Base-by-base conservation (phyloP, 2,113 vertebrate genomes). In the Sinocyclocheilus anshuiensis region DNA sequence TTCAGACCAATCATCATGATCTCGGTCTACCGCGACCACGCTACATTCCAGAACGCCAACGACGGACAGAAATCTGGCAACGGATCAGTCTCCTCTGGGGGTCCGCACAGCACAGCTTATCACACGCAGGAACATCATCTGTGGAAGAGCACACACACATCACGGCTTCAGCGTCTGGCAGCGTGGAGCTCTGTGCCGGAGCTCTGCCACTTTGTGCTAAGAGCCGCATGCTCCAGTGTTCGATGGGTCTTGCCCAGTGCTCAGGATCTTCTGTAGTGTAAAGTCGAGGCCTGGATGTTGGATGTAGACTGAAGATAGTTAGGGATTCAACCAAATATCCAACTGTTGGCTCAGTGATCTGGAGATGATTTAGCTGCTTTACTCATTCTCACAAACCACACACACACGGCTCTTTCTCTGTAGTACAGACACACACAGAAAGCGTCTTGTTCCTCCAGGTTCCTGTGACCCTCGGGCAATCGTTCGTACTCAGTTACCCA, bases 1-100 rank as follows among this genome's bases (percentile, higher is more conserved):
- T 96, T 97, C 90, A 99, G 94, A 89, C 97, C 97, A 95, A 99
- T 98, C 98, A 99, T 99, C 90, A 87, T 97, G 89, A 0, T 88
- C 88, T 90, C 77, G 33, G 86, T 88, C 39, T 81, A 65, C 26
- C 24, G 33, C 18, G 20, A 39, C 24, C 11, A 6, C 48, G 1
- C 59, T 82, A 65, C 69, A 83, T 50, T 24, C 59, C 39, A 71
- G 50, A 76, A 65, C 50, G 63, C n/a, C 20, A 77, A 26, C 55
- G 48, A 48, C 10, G 13, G 61, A 48, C 59, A 36, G n/a, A 65
- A 57, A 55, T 1, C 18, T 24, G 84, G 45, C 42, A 15, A n/a
- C 8, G n/a, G 53, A 65, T 75, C 53, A 79, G 55, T 12, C 39
- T 75, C 33, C 36, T 63, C 78, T 18, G 42, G 61, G 3, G 63